Conservation (phyloP, 2,113 vertebrate species). For the Psammodynastes pulverulentus region DNA sequence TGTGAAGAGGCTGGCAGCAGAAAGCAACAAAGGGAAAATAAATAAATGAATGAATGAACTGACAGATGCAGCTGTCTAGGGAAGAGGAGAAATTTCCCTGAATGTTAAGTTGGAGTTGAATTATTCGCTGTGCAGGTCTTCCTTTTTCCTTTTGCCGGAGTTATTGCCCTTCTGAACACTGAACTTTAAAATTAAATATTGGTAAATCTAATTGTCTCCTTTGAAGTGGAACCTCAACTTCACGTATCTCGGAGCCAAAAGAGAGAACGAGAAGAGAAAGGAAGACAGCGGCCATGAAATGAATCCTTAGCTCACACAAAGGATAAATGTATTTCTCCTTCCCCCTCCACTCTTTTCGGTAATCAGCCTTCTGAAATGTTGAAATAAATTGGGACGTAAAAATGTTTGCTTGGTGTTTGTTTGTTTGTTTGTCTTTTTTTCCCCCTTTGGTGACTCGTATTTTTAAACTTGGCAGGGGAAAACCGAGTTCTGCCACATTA, state of each 20-base stretch:
- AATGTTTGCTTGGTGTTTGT: background rate
- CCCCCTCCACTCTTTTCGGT: background rate
- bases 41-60: conserved; percentile 17
- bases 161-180: conserved; percentile 55
- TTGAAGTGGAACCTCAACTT: conserved; percentile 55
- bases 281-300: background rate
- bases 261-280: background rate
- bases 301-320: conserved; percentile 26
- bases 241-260: conserved; percentile 43
- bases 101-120: conserved; percentile 55
- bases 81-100: conserved; percentile 31
- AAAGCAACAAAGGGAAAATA: conserved; percentile 40
- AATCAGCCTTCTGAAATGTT: background rate
- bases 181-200: conserved; percentile 67
- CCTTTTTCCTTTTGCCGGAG: conserved; percentile 5
- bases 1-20: background rate
- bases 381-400: background rate
- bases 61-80: conserved; percentile 18
- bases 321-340: background rate
- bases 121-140: conserved; percentile 43
- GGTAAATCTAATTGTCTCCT: conserved; percentile 66
- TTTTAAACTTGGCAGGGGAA: too few species aligned
- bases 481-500: background rate
- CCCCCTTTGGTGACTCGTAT: background rate
- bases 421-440: too few species aligned